Conservation (phyloP, 1,140 invertebrate genomes). For the Euwallacea fornicatus region DNA sequence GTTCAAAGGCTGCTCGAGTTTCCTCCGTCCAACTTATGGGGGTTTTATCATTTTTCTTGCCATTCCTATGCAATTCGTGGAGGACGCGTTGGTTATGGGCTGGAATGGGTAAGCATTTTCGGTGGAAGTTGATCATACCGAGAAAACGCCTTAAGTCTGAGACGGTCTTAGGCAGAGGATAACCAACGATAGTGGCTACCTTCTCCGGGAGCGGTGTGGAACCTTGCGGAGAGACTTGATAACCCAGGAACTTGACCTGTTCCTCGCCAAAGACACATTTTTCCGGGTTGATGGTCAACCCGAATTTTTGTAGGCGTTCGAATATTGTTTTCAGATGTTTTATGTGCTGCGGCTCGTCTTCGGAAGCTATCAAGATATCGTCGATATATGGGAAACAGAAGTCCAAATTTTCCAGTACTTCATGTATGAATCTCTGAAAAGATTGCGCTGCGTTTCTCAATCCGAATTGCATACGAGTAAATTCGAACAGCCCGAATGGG, state of each 20-base stretch:
- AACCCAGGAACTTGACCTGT: neutral
- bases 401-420: neutral
- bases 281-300: neutral
- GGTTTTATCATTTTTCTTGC: neutral
- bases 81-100: slow-evolving; percentile 42
- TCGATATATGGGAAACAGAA: neutral
- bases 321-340: neutral
- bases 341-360: neutral
- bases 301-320: neutral
- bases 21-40: neutral
- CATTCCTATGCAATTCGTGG: neutral
- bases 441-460: slow-evolving; percentile 1
- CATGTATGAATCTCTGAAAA: neutral
- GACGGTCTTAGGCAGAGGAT: neutral
- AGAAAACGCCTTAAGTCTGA: slow-evolving; percentile 20
- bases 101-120: slow-evolving; percentile 42
- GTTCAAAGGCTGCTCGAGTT: neutral
- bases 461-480: slow-evolving; percentile 14
- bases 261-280: neutral
- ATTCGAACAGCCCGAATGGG: slow-evolving; percentile 50
- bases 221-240: neutral
- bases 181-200: neutral
- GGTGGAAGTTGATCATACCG: slow-evolving; percentile 49
- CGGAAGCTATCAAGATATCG: neutral
- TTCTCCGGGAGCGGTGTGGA: neutral